Evolutionary conservation across 64 coral and sea anemone genomes (phyloP).

Genomic region (Trachythela sp.): DNA sequence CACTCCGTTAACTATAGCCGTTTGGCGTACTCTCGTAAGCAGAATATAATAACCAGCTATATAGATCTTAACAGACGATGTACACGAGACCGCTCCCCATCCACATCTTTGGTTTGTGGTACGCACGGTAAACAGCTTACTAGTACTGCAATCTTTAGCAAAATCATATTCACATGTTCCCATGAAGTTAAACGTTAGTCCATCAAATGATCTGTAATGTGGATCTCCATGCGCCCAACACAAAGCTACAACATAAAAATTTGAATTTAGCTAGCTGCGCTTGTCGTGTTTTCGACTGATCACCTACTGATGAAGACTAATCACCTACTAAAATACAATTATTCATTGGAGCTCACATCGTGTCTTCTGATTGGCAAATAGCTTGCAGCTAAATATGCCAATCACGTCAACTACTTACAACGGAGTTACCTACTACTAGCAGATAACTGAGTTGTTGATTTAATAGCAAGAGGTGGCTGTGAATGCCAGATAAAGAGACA

Average conservation of each 20-base stretch:
- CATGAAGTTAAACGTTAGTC: background rate
- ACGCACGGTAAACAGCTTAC: background rate
- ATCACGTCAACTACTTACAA: too few relatives aligned
- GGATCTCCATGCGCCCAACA: background rate
- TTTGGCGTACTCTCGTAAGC: background rate
- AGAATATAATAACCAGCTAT: background rate
- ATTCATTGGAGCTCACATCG: too few relatives aligned
- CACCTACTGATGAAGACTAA: too few relatives aligned
- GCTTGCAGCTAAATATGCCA: too few relatives aligned
- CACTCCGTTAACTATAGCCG: background rate
- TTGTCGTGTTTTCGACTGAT: background rate
- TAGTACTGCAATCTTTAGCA: background rate
- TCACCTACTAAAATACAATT: too few relatives aligned
- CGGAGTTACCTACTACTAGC: too few relatives aligned
- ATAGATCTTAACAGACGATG: background rate
- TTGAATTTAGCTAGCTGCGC: background rate
- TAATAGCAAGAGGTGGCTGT: too few relatives aligned
- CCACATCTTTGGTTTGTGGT: background rate
- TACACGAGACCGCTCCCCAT: background rate
- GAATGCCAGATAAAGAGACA: too few relatives aligned
- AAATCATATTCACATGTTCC: background rate
- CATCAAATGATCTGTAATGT: slow-evolving; percentile 18
- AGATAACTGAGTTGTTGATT: too few relatives aligned
- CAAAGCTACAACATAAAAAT: background rate
- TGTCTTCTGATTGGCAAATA: too few relatives aligned